A percentile compares a stretch with the other conserved stretches of the same genome.
Evolutionary conservation across 2,113 vertebrate genomes (phyloP).

Genomic region (Psophia crepitans): DNA sequence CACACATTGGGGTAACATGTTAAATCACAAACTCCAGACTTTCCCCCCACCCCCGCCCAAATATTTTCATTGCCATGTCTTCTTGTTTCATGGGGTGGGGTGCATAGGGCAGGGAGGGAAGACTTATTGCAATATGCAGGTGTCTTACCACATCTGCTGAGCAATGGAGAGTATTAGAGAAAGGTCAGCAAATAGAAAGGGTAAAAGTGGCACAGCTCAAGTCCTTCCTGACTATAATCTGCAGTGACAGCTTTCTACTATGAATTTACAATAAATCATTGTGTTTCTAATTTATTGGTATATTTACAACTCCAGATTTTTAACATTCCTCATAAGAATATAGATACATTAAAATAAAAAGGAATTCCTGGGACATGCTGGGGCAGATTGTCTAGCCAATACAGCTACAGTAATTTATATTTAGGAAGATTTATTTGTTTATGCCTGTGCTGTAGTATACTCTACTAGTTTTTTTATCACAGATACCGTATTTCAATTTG

Average conservation of each 20-base stretch:
- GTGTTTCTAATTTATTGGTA: neutral
- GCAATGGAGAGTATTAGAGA: neutral
- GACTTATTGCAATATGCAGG: neutral
- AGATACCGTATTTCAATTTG: neutral
- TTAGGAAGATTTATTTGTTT: neutral
- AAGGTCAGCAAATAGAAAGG: neutral
- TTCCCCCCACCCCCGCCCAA: neutral
- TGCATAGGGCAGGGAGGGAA: fast-evolving
- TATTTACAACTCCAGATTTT: neutral
- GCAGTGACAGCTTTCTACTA: neutral
- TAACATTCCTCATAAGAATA: neutral
- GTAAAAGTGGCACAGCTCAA: neutral
- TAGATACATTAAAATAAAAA: neutral
- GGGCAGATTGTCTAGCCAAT: neutral
- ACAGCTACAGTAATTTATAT: neutral
- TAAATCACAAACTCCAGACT: neutral
- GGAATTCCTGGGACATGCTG: neutral
- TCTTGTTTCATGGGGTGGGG: neutral
- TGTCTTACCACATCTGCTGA: neutral
- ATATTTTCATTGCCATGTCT: neutral
- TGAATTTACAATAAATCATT: neutral
- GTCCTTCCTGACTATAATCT: neutral
- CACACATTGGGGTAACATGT: neutral
- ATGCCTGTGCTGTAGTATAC: neutral
- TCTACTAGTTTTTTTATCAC: neutral